Evolutionary conservation across 35 echinoderm and acorn worm species (phyloP), one percentile per base, ranked within the genome.

Genomic region (Stichopus chloronotus): DNA sequence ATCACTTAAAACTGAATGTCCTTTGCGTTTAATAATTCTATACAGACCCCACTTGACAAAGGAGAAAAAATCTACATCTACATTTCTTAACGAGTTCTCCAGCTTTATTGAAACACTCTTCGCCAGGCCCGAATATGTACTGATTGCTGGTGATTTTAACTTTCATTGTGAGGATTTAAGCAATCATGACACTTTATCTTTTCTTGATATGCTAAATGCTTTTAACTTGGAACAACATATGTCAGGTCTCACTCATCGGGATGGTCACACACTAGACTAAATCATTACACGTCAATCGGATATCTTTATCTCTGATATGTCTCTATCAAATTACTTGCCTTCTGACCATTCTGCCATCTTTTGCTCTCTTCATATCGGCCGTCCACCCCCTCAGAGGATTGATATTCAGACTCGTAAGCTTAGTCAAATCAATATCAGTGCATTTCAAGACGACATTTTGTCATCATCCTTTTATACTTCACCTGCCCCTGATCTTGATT

Each of bases 391-490:
- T n/a, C n/a, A n/a, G n/a, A n/a, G n/a, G n/a, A n/a, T n/a, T n/a
- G n/a, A n/a, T n/a, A n/a, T 68, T 68, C 63, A 68, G 63, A 68
- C 63, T 68, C 63, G 63, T 17, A 68, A 17, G 63, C 63, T 68
- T 68, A 68, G 63, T 17, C 63, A 68, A 68, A 68, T 68, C 63
- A 68, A 9, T 68, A 68, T 68, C 8, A n/a, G n/a, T n/a, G n/a
- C n/a, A n/a, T n/a, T n/a, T n/a, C n/a, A n/a, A n/a, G n/a, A n/a
- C n/a, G n/a, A 68, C 63, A 68, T 68, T 68, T 68, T 68, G 63
- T 68, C 63, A 68, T 68, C 63, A 68, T 68, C 63, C 63, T 68
- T 68, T 68, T 68, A 68, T 17, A 68, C 63, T 68, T 68, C 63
- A 68, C 63, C 63, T 68, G n/a, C n/a, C n/a, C n/a, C n/a, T n/a